These are phyloP conservation scores for Xenops minutus DNA, from an alignment of 2,797 vertebrate species.

Conservation along the genomic window DNA sequence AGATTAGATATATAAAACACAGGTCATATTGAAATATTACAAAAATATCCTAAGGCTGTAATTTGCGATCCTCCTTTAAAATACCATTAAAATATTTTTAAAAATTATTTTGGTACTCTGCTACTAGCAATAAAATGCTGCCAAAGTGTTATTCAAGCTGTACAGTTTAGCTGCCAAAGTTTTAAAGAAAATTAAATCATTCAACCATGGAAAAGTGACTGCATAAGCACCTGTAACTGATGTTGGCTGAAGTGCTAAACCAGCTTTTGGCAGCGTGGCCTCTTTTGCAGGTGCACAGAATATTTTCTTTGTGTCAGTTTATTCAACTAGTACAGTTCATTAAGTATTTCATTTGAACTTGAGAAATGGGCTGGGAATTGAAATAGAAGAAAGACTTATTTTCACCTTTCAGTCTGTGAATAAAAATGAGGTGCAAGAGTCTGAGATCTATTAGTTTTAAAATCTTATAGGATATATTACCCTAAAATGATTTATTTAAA, in stretches of 20 bases:
- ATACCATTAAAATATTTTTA: not conserved
- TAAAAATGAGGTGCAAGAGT: conserved; percentile 20
- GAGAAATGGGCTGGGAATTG: conserved; percentile 57
- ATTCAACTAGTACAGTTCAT: conserved; percentile 39
- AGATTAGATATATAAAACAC: not conserved
- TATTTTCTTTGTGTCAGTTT: conserved; percentile 58
- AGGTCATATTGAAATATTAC: not conserved
- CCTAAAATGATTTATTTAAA: conserved; percentile 49
- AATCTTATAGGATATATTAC: conserved; percentile 41
- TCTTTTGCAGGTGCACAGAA: conserved; percentile 40
- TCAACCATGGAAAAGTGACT: conserved; percentile 29
- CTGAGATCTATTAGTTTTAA: conserved; percentile 52
- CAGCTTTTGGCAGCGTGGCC: conserved; percentile 6
- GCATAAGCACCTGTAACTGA: conserved; percentile 42
- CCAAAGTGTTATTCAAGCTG: conserved; percentile 2
- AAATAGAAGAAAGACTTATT: conserved; percentile 50
- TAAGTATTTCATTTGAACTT: conserved; percentile 55
- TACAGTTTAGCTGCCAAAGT: conserved; percentile 22
- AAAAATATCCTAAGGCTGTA: not conserved
- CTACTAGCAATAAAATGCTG: not conserved
- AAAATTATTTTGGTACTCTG: not conserved
- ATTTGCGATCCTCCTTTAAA: not conserved
- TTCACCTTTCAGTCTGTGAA: conserved; percentile 50
- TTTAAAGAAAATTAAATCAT: conserved; percentile 16
- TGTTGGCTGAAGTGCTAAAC: conserved; percentile 47